Base-by-base conservation (phyloP, 2,113 vertebrate genomes). In the Heteronetta atricapilla region DNA sequence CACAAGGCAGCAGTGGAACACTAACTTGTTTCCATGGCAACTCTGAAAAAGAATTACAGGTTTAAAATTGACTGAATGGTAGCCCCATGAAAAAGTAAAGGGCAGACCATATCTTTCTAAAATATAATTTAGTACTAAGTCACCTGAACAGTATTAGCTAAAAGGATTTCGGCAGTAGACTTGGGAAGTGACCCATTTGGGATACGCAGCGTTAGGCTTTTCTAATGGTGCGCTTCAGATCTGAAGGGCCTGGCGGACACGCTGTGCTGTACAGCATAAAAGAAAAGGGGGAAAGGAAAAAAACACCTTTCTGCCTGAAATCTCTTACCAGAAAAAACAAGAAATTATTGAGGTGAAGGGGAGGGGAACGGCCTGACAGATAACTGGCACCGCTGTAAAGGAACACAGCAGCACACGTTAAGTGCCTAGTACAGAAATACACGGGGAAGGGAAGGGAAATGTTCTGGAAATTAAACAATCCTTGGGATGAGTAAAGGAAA, bases 91-190 rank as follows among this genome's bases (percentile, higher is more conserved):
- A 97, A 97, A 96, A 95, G 96, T 96, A 96, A 97, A 96, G 94
- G 94, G 92, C 94, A 97, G 84, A 64, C 86, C 90, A 80, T 96
- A 97, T 95, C 95, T 95, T 95, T 90, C 96, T 93, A 74, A 97
- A 97, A 96, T 95, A 96, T 97, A 97, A 97, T 96, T 97, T 96
- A 97, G 96, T 88, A 94, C 77, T 93, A 95, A 95, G 96, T 95
- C 96, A 95, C 94, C 95, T 93, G 95, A 97, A 95, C 90, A 83
- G 95, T 59, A 95, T 97, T 96, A 95, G 96, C 97, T 97, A 95
- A 97, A 97, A 95, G 95, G 95, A 95, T 96, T 96, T 96, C 87
- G 64, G 92, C 95, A 74, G 58, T 68, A 74, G 94, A 79, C 94
- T 94, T 89, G 94, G 96, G 95, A 96, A 96, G 96, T 62, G 88